Evolutionary conservation across 2,113 vertebrate genomes (phyloP).

Genomic region (Cynopterus brachyotis): DNA sequence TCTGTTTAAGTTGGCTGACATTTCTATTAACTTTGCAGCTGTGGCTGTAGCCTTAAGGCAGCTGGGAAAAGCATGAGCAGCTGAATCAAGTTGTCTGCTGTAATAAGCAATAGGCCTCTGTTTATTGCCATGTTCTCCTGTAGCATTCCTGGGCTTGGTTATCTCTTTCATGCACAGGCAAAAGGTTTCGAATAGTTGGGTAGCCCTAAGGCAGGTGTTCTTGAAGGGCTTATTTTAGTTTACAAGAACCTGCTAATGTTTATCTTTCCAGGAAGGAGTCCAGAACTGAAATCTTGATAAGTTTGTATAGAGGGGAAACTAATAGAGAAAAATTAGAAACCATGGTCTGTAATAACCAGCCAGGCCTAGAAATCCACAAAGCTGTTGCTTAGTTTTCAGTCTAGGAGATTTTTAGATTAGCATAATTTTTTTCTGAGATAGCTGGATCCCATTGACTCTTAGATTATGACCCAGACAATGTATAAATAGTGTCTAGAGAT

Average conservation of each 20-base stretch:
- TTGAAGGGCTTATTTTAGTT: not conserved
- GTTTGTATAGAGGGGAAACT: not conserved
- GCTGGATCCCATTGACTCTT: not conserved
- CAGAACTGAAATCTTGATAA: not conserved
- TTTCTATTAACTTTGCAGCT: not conserved
- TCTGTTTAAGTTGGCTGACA: not conserved
- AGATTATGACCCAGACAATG: not conserved
- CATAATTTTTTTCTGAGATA: not conserved
- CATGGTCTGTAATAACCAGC: not conserved
- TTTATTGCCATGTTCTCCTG: not conserved
- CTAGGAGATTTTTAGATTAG: not conserved
- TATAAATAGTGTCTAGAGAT: not conserved
- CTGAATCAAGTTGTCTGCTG: not conserved
- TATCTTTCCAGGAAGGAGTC: not conserved
- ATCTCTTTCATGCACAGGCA: not conserved
- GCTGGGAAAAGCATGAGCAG: not conserved
- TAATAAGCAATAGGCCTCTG: not conserved
- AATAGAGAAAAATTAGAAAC: not conserved
- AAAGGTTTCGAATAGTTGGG: not conserved
- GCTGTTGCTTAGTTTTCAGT: not conserved
- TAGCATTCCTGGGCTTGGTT: not conserved
- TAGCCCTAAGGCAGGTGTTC: not conserved
- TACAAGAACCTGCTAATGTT: not conserved
- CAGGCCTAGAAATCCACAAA: not conserved
- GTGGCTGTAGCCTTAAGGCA: not conserved